These are phyloP conservation scores for Hymenopus coronatus DNA, from an alignment of 2,888 invertebrate species.

Conservation along the genomic window DNA sequence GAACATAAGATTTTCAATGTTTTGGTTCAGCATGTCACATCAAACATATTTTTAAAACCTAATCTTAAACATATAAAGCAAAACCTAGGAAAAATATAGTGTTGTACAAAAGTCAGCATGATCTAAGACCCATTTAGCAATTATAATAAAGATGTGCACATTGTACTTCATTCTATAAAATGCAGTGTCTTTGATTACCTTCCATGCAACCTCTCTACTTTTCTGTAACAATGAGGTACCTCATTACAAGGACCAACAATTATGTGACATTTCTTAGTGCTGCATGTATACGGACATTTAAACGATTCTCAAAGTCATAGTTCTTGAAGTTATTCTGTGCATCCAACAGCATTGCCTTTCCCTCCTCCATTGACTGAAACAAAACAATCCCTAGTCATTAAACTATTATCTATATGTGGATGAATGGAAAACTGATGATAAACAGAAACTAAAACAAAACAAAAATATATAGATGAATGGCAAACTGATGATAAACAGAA, in stretches of 20 bases:
- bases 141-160: neutral
- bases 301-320: conserved; percentile 65
- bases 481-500: too few relatives aligned
- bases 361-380: conserved; percentile 54
- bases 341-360: conserved; percentile 50
- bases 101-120: neutral
- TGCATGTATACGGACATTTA: conserved; percentile 60
- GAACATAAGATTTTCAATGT: too few relatives aligned
- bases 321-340: conserved; percentile 57
- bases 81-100: neutral
- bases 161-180: neutral
- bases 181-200: neutral
- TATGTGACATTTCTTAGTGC: conserved; percentile 46
- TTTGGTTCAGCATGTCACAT: too few relatives aligned
- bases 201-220: neutral
- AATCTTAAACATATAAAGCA: neutral
- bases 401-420: too few relatives aligned
- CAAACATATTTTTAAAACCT: neutral
- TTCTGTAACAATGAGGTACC: neutral
- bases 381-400: neutral
- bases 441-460: too few relatives aligned
- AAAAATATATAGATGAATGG: too few relatives aligned
- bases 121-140: neutral
- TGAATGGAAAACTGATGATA: too few relatives aligned
- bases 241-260: neutral